Base-by-base conservation (phyloP, 2,797 vertebrate species). In the Prunella strophiata region DNA sequence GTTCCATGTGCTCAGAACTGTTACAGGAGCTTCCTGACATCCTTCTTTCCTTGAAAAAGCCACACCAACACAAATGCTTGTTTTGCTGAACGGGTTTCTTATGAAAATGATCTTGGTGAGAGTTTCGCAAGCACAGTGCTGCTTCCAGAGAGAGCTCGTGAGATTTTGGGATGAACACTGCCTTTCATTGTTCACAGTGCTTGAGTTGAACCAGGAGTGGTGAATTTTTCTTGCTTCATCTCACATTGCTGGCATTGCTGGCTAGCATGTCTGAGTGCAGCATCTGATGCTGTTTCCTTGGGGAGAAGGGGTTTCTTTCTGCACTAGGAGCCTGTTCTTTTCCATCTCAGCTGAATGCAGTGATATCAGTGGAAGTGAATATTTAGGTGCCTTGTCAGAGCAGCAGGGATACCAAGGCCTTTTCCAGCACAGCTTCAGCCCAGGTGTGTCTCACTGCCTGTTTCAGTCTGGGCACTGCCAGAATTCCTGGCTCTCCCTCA, bases 41-140 rank as follows among this genome's bases (percentile, higher is more conserved):
- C 13, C 55, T 67, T 9, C 74, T 89, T 81, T 20, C 71, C 51
- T 73, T 73, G 59, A 38, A 66, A 71, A 76, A 30, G 15, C n/a
- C n/a, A 13, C 36, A 50, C 20, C 50, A 51, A 9, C 25, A 23
- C 19, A 47, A 89, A 42, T 10, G 17, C 32, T 82, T 8, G 0
- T 75, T 93, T 36, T 75, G 66, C 62, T 70, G 54, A 72, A 66
- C 61, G 34, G 47, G 58, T 85, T 94, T 50, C 82, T 65, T 72
- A 61, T 1, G 26, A 81, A 74, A 90, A 84, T 5, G 2, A n/a
- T 84, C 58, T 62, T 23, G 76, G 38, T 2, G 12, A 80, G 43
- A 7, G 4, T 68, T 88, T 62, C 0, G 0, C 47, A 70, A 81
- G 80, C 1, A 0, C 74, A 26, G 51, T 4, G 0, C n/a, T 38